Percentiles rank a stretch among this genome's conserved stretches.
These are phyloP conservation scores for Hirundichthys speculiger DNA, from an alignment of 2,113 vertebrate species.

Conservation along the genomic window DNA sequence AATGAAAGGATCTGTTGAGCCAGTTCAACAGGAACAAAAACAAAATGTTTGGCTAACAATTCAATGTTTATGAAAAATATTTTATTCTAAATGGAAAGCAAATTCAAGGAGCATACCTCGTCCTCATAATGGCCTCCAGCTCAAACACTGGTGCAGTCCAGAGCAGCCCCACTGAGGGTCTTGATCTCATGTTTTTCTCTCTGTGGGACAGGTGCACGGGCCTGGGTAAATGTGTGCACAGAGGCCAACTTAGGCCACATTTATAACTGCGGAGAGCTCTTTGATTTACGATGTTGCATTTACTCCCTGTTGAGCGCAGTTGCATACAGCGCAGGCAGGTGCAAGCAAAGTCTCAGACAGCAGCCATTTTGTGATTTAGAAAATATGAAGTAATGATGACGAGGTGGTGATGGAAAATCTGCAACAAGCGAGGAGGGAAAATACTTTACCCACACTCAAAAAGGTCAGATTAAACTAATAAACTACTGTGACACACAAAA, in stretches of 20 bases:
- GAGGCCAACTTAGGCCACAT: slow-evolving; percentile 54
- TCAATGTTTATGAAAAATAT: too few species aligned
- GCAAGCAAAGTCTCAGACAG: slow-evolving; percentile 62
- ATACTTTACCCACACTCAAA: background rate
- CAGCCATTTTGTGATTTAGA: slow-evolving; percentile 52
- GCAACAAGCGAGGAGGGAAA: slow-evolving; percentile 7
- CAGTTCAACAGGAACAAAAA: background rate
- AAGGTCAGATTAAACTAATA: slow-evolving; percentile 19
- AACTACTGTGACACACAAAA: background rate
- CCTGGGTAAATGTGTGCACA: slow-evolving; percentile 72
- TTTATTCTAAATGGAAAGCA: too few species aligned
- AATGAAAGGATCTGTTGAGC: slow-evolving; percentile 6
- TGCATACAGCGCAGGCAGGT: slow-evolving; percentile 54
- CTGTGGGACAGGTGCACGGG: slow-evolving; percentile 56
- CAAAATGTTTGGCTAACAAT: too few species aligned
- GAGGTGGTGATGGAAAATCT: slow-evolving; percentile 27
- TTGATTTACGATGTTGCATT: slow-evolving; percentile 79
- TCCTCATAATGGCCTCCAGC: slow-evolving; percentile 62
- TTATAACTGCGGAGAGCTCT: slow-evolving; percentile 32
- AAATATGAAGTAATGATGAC: slow-evolving; percentile 19
- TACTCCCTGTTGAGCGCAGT: slow-evolving; percentile 72
- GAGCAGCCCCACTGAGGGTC: slow-evolving; percentile 47
- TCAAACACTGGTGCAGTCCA: slow-evolving; percentile 58
- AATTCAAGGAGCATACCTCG: slow-evolving; percentile 35
- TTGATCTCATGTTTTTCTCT: slow-evolving; percentile 50